Percentiles rank a stretch among this genome's conserved stretches.
Evolutionary conservation across 1,140 invertebrate genomes (phyloP).

Genomic region (Hydropsyche tenuis): DNA sequence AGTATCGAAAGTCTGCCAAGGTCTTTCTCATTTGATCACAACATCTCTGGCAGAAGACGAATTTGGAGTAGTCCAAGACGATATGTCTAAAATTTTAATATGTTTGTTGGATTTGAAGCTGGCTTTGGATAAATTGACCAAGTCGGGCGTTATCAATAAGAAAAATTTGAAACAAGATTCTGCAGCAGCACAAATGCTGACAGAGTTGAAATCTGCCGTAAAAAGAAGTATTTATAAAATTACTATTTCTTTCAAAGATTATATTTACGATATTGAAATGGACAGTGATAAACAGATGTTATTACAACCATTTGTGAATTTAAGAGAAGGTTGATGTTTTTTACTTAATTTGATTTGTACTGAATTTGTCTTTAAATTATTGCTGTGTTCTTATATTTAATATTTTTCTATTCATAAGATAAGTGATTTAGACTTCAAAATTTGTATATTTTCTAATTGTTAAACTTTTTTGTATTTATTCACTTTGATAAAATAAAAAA

Average conservation of each 20-base stretch:
- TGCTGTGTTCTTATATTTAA: neutral
- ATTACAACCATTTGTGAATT: slow-evolving; percentile 61
- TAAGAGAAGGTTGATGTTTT: slow-evolving; percentile 60
- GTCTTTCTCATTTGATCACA: slow-evolving; percentile 70
- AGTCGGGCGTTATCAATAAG: slow-evolving; percentile 67
- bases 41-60: slow-evolving; percentile 76
- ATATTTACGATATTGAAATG: slow-evolving; percentile 71
- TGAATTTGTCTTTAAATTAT: neutral
- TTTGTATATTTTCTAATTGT: too few relatives aligned
- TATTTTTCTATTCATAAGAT: neutral
- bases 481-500: neutral
- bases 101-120: slow-evolving; percentile 71
- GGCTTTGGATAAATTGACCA: slow-evolving; percentile 74
- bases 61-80: slow-evolving; percentile 81
- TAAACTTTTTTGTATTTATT: neutral
- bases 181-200: slow-evolving; percentile 67
- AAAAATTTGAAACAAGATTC: slow-evolving; percentile 67
- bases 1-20: slow-evolving; percentile 74
- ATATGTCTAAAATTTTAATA: slow-evolving; percentile 72
- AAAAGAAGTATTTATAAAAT: slow-evolving; percentile 80
- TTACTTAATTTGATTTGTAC: too few relatives aligned
- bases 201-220: slow-evolving; percentile 67
- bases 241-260: slow-evolving; percentile 70
- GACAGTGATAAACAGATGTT: slow-evolving; percentile 60
- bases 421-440: too few relatives aligned